Evolutionary conservation across 2,113 vertebrate species (phyloP).

Genomic region (Dipodomys ordii): DNA sequence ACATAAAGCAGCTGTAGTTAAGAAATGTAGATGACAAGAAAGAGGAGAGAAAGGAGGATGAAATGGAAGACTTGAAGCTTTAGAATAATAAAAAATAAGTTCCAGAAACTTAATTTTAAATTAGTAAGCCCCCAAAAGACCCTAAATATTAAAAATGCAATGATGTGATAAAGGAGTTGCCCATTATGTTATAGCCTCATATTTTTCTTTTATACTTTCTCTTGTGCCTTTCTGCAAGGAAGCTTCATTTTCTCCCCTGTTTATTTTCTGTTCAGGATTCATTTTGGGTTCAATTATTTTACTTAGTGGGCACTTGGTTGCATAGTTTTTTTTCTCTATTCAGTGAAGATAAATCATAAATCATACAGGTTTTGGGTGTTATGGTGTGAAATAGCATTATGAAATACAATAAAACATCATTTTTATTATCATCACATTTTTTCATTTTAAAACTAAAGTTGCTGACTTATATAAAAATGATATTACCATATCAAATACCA

Average conservation of each 20-base stretch:
- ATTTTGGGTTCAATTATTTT: not conserved
- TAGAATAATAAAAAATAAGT: not conserved
- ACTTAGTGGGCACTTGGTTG: not conserved
- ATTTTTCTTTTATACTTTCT: not conserved
- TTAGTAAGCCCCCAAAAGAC: not conserved
- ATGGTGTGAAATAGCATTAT: conserved; percentile 35
- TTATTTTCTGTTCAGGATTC: conserved; percentile 22
- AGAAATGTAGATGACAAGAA: not conserved
- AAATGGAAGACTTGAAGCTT: not conserved
- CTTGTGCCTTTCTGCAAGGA: not conserved
- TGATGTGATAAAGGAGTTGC: not conserved
- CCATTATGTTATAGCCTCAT: not conserved
- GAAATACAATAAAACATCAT: not conserved
- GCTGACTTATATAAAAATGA: conserved; percentile 39
- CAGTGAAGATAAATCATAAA: not conserved
- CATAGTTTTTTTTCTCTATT: not conserved
- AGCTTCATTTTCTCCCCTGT: conserved; percentile 11
- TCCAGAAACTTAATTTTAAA: not conserved
- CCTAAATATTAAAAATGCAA: not conserved
- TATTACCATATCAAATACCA: conserved; percentile 10
- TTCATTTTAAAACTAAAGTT: conserved; percentile 44
- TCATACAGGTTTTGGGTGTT: not conserved
- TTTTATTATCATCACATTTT: conserved; percentile 29
- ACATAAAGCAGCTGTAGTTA: not conserved
- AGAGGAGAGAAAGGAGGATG: not conserved